Percentiles rank a stretch among this genome's conserved stretches.
phyloP scores from a whole-genome alignment of 2,888 invertebrate genomes.

The Drosophila mercatorum region DNA sequence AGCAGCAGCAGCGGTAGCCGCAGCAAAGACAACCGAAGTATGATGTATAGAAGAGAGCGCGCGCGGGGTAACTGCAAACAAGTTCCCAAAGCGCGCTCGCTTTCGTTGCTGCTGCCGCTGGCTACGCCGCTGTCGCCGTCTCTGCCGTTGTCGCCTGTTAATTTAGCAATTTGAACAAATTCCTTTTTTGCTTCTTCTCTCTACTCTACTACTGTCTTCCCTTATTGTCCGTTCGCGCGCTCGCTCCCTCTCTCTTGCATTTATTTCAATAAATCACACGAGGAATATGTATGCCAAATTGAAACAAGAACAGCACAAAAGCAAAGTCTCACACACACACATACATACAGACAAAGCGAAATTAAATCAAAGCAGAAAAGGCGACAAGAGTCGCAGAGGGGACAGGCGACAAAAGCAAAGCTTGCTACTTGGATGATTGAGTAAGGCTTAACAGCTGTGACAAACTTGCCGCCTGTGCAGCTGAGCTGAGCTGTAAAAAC shows the following conservation, averaged over 20 bases:
- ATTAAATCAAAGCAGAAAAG: slow-evolving; percentile 35
- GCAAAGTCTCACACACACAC: slow-evolving; percentile 1
- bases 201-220: slow-evolving; percentile 17
- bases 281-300: slow-evolving; percentile 45
- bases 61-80: slow-evolving; percentile 50
- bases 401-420: slow-evolving; percentile 26
- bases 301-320: slow-evolving; percentile 37
- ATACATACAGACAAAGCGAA: slow-evolving; percentile 12
- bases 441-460: slow-evolving; percentile 21
- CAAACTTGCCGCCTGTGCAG: slow-evolving; percentile 50
- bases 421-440: slow-evolving; percentile 6
- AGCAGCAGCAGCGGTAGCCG: slow-evolving; percentile 31
- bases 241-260: slow-evolving; percentile 43
- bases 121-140: slow-evolving; percentile 15
- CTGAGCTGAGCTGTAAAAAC: background rate
- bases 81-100: slow-evolving; percentile 71
- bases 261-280: slow-evolving; percentile 68
- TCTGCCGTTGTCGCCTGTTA: slow-evolving; percentile 49
- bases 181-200: slow-evolving; percentile 35
- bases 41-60: slow-evolving; percentile 1
- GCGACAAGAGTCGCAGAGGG: slow-evolving; percentile 2
- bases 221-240: slow-evolving; percentile 26
- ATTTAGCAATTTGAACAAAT: slow-evolving; percentile 72
- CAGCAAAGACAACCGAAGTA: slow-evolving; percentile 12
- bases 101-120: slow-evolving; percentile 59